phyloP scores from a whole-genome alignment of 35 echinoderm and acorn worm species.

The Strongylocentrotus purpuratus region DNA sequence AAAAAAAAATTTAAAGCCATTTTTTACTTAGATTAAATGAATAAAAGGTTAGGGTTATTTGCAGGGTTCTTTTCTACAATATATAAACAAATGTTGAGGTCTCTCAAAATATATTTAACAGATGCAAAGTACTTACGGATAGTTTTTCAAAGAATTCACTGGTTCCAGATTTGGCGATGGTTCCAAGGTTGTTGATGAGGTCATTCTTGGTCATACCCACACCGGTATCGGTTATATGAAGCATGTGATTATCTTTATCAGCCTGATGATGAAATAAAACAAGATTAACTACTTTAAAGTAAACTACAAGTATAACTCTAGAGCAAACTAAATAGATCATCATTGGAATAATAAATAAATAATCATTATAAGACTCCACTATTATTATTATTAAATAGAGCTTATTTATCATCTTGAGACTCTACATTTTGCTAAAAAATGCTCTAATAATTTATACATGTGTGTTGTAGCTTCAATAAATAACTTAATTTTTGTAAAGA shows the following conservation, averaged over 20 bases:
- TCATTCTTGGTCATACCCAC: constrained; percentile 96
- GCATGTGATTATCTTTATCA: constrained; percentile 98
- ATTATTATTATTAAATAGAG: too few relatives aligned
- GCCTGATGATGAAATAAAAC: constrained; percentile 73
- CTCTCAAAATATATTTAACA: background rate
- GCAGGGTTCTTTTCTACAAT: too few relatives aligned
- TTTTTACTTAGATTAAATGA: too few relatives aligned
- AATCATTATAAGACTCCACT: too few relatives aligned
- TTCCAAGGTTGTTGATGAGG: constrained; percentile 92
- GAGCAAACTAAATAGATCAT: background rate
- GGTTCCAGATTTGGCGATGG: constrained; percentile 98
- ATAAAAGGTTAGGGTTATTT: too few relatives aligned
- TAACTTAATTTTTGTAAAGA: background rate
- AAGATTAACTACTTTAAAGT: background rate
- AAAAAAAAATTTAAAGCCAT: too few relatives aligned
- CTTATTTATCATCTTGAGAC: background rate
- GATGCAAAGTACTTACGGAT: constrained; percentile 67
- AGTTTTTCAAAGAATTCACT: constrained; percentile 99
- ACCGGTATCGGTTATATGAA: constrained; percentile 96
- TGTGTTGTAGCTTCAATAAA: background rate
- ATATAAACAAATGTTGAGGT: too few relatives aligned
- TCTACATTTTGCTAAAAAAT: background rate
- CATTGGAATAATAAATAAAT: background rate
- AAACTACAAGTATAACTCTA: background rate
- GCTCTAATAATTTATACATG: background rate